Base-by-base conservation (phyloP, 2,888 invertebrate genomes). In the Pollenia griseotomentosa region DNA sequence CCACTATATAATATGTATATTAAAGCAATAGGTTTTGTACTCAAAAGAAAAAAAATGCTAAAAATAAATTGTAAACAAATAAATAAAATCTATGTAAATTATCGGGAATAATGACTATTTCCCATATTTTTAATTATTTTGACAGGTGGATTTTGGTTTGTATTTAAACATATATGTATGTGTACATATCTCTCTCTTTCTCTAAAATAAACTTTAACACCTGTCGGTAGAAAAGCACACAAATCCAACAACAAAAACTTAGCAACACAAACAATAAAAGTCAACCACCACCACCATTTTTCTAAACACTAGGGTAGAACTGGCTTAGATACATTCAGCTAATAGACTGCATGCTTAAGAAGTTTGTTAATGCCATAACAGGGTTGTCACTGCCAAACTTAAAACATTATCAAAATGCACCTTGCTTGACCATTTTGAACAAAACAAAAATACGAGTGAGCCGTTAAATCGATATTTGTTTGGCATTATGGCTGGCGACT, bases 341-440 rank as follows among this genome's bases (percentile, higher is more conserved):
- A 12, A 66, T 16, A 61, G 23, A 53, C 0, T 23, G 53, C 51
- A 33, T 42, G 19, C 19, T 14, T 14, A 42, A 63, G 9, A 48
- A 14, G 33, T 61, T 68, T 33, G 9, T 73, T 57, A 53, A 79
- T 59, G 33, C 46, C 19, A 55, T 46, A 74, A 70, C 19, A 63
- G 61, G 65, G 71, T 71, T 73, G 71, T 55, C 14, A 51, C 46
- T 7, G 46, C 16, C 23, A 79, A 70, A 61, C 14, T 82, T 23
- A 61, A 65, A 84, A 80, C 9, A 68, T 61, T 40, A 59, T 2
- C 53, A 70, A 80, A 77, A 83, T 83, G 75, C 80, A 87, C 81
- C 87, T 87, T 84, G 84, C 78, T 86, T 87, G 87, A 87, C 87
- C 87, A 87, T 68, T 65, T 33, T 55, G 16, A 61, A 61, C 10